Conservation (phyloP, 2,888 invertebrate species). For the Caenorhabditis afra region DNA sequence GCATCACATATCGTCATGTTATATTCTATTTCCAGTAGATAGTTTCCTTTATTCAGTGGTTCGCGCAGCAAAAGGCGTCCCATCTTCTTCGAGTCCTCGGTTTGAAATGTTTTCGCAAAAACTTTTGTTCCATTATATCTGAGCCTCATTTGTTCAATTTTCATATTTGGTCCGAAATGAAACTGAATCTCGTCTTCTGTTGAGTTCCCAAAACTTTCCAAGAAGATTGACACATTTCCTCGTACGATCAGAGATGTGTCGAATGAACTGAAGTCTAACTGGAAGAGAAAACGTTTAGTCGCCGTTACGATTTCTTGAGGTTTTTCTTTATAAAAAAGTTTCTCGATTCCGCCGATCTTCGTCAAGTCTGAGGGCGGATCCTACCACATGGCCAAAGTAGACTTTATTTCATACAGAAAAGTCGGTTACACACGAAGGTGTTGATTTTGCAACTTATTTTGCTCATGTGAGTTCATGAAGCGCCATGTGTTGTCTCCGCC, state of each 20-base stretch:
- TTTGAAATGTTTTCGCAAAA: constrained; percentile 69
- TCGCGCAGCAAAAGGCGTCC: constrained; percentile 70
- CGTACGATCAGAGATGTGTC: constrained; percentile 65
- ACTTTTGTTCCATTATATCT: constrained; percentile 64
- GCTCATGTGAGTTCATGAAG: too few species aligned
- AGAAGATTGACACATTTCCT: constrained; percentile 73
- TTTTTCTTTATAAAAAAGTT: too few species aligned
- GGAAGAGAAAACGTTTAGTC: constrained; percentile 11
- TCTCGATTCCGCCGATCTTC: too few species aligned
- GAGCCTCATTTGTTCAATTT: constrained; percentile 72
- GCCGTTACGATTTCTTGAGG: too few species aligned
- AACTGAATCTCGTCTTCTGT: constrained; percentile 77
- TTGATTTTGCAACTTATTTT: too few species aligned
- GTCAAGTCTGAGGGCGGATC: too few species aligned
- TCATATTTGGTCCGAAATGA: constrained; percentile 76
- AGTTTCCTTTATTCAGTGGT: constrained; percentile 59
- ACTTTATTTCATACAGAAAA: too few species aligned
- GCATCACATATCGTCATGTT: constrained; percentile 64
- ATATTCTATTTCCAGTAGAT: constrained; percentile 68
- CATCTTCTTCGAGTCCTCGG: constrained; percentile 74
- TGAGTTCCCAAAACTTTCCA: constrained; percentile 77
- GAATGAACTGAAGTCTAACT: constrained; percentile 76
- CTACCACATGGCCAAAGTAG: too few species aligned
- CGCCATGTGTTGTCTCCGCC: too few species aligned
- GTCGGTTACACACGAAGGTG: too few species aligned